These are phyloP conservation scores for Steinernema scapterisci DNA, from an alignment of 2,888 invertebrate genomes.

Conservation along the genomic window DNA sequence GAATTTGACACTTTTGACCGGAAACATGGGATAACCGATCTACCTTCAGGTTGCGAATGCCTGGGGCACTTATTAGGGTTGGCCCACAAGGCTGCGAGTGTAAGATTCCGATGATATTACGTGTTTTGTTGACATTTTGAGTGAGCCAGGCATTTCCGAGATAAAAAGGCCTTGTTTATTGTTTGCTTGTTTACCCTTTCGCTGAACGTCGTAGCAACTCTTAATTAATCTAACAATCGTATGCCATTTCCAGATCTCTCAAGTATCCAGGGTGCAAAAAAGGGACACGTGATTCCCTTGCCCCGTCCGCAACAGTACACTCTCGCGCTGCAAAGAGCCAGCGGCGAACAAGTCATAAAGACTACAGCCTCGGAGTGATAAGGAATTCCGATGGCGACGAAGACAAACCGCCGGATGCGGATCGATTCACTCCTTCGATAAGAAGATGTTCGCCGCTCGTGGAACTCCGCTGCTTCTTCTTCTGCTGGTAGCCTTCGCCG, in stretches of 20 bases:
- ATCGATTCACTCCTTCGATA: conserved; percentile 20
- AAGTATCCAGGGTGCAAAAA: neutral
- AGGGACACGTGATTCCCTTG: neutral
- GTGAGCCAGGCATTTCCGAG: too few relatives aligned
- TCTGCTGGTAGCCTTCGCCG: neutral
- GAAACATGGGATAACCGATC: too few relatives aligned
- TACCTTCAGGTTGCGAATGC: too few relatives aligned
- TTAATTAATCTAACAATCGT: too few relatives aligned
- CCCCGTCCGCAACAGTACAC: neutral
- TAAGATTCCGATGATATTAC: too few relatives aligned
- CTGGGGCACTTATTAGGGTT: too few relatives aligned
- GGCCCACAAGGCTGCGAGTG: too few relatives aligned
- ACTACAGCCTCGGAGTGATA: conserved; percentile 30
- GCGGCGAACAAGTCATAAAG: conserved; percentile 1
- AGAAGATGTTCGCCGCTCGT: conserved; percentile 22
- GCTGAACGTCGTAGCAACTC: neutral
- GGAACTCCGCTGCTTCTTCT: conserved; percentile 6
- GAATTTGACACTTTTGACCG: too few relatives aligned
- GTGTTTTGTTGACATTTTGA: too few relatives aligned
- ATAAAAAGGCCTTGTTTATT: too few relatives aligned
- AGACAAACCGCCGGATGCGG: neutral
- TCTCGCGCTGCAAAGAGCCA: neutral
- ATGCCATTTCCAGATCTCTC: too few relatives aligned
- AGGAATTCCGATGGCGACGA: neutral
- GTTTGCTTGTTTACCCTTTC: too few relatives aligned